Evolutionary conservation across 2,797 vertebrate genomes (phyloP), one percentile per base, ranked within the genome.

Genomic region (Vipera ursinii): DNA sequence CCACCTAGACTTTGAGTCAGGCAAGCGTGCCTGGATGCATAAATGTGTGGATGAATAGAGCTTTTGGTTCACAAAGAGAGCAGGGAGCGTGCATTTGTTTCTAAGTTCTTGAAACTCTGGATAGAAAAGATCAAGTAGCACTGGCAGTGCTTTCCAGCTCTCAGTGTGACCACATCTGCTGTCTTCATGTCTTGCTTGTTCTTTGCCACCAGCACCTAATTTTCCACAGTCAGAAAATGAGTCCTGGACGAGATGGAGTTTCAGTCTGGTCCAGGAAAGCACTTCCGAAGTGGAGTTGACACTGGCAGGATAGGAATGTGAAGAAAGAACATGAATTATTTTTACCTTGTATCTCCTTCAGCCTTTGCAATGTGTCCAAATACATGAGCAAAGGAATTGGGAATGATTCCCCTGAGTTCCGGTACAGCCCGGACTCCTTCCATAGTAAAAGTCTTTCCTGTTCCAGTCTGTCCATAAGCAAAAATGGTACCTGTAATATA

Each of bases 341-440:
- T 82, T 82, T 97, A 99, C 99, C 99, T 98, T 44, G 99, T 99
- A 95, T 99, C 99, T 22, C 99, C 99, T 94, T 99, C 99, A 95
- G 99, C 99, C 96, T 99, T 99, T 95, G 99, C 99, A 95, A 99
- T 99, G 96, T 99, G 99, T 92, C 99, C 99, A 97, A 99, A 99
- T 95, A 99, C 97, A 95, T 99, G 99, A 93, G 99, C 99, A 97
- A 99, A 99, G 38, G 99, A 99, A 97, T 99, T 99, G n/a, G 99
- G 99, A 94, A 99, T 99, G 93, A 99, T 99, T 91, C 99, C 99
- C 97, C 99, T 97, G 87, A 99, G 99, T 93, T 99, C 99, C 89
- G 99, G 99, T 94, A 99, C 98, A 13, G 98, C 98, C 95, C 99
- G 97, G 86, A 99, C 98, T 2, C 99, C 99, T 97, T 99, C 99